Base-by-base conservation (phyloP, 2,113 vertebrate species). In the Rhipidura dahli region DNA sequence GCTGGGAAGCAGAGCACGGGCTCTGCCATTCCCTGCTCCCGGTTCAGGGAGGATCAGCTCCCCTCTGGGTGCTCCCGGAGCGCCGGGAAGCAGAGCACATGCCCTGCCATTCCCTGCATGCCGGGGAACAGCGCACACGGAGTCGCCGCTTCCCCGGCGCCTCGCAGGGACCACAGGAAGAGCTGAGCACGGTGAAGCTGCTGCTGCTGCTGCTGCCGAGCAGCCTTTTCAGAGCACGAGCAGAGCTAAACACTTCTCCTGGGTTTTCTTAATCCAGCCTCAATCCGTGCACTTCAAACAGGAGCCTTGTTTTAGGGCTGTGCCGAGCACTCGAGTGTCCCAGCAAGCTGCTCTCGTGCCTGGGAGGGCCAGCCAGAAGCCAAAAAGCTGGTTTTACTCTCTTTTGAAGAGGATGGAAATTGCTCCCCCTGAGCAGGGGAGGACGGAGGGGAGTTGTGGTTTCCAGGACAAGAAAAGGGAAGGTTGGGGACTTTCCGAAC, bases 91-190 rank as follows among this genome's bases (percentile, higher is more conserved):
- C 68, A 2, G n/a, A 82, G 66, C 80, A 54, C 13, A 0, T 0
- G 23, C 84, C 39, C 31, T 24, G 64, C 45, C 13, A 2, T 69
- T 40, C 16, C 71, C 63, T 10, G 11, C 35, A n/a, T n/a, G n/a
- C n/a, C n/a, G n/a, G n/a, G n/a, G 1, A 49, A 2, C 31, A 0
- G 9, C 0, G 2, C n/a, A 1, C 7, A 7, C 4, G 20, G 31
- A 89, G 89, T 56, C 0, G 1, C n/a, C 0, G 1, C 76, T 57
- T 53, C 45, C 61, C 50, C 2, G 0, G 37, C 1, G 0, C 1
- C 72, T 35, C 8, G 9, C 6, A 3, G 83, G 53, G 86, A 63
- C 13, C 28, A 18, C 49, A 17, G 0, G 3, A 30, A 30, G 39
- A 47, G 53, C 71, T 77, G 93, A 76, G 83, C 64, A 40, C 86